A percentile compares a stretch with the other conserved stretches of the same genome.
phyloP scores from a whole-genome alignment of 1,140 invertebrate genomes.

The Penaeus indicus region DNA sequence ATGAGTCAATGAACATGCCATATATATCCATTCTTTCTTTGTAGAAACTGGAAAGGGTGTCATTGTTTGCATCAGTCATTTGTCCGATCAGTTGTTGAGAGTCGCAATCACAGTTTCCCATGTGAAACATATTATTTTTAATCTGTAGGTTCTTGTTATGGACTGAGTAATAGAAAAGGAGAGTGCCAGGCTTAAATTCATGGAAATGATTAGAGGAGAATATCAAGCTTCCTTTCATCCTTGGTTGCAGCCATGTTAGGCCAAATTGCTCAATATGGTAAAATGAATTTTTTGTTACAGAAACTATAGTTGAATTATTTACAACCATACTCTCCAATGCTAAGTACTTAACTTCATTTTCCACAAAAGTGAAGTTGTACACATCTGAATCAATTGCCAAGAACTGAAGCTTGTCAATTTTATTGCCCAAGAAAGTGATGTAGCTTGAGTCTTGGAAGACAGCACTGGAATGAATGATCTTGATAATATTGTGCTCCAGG shows the following conservation, averaged over 20 bases:
- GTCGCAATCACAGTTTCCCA: constrained; percentile 18
- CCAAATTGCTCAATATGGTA: constrained; percentile 26
- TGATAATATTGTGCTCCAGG: constrained; percentile 29
- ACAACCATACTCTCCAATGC: background rate
- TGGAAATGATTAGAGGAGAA: constrained; percentile 36
- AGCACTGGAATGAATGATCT: constrained; percentile 17
- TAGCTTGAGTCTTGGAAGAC: constrained; percentile 32
- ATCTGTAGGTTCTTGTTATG: constrained; percentile 46
- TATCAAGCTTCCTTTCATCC: background rate
- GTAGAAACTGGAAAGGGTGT: background rate
- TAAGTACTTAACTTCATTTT: constrained; percentile 18
- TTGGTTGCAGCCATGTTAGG: constrained; percentile 5
- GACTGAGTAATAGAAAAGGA: constrained; percentile 6
- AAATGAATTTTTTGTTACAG: constrained; percentile 22
- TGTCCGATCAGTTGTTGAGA: background rate
- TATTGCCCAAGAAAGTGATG: constrained; percentile 24
- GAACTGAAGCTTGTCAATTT: constrained; percentile 14
- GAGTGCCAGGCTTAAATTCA: constrained; percentile 9
- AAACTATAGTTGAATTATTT: background rate
- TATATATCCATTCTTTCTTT: background rate
- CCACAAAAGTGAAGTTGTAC: constrained; percentile 21
- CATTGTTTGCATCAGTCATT: constrained; percentile 28
- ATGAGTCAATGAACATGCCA: constrained; percentile 1
- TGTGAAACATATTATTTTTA: constrained; percentile 23
- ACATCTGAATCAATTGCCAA: constrained; percentile 22